Base-by-base conservation (phyloP, 2,113 vertebrate genomes). In the Trogon surrucura region DNA sequence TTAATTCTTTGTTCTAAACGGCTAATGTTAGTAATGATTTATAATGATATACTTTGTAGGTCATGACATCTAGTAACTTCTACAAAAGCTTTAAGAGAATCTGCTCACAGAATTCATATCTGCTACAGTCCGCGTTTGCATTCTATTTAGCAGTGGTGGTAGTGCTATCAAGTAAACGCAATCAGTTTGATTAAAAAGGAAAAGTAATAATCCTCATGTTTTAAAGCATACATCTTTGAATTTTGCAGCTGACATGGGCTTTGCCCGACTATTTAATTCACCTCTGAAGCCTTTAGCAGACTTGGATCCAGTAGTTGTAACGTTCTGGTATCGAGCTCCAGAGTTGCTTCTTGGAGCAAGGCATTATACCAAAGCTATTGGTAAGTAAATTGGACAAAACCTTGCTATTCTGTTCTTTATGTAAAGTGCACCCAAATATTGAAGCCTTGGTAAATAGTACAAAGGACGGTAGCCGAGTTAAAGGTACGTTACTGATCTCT, bases 311-410 rank as follows among this genome's bases (percentile, higher is more conserved):
- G 99, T 99, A 97, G 99, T 99, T 94, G 99, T 99, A 97, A 99
- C 99, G 30, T 99, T 99, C 98, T 99, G 99, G 99, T 99, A 99
- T 98, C 98, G 99, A 98, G 99, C 99, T 97, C 99, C 99, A 96
- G 99, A 99, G 96, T 97, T 99, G 71, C 98, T 99, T 96, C 99
- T 99, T 84, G 99, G 99, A 97, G 99, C 99, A 96, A 98, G 99
- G 95, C 99, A 99, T 98, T 99, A 99, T 99, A 99, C 99, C 98
- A 99, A 99, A 99, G 99, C 99, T 98, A 99, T 99, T 96, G 99
- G 99, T 99, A 94, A 99, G 99, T 98, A 96, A 65, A 85, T n/a
- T 57, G 87, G 18, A 69, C n/a, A 53, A 88, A 78, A 80, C 54
- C 11, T 11, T 44, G 4, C 15, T 54, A 0, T 34, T 61, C 64